Conservation (phyloP, 2,888 invertebrate species). For the Pharmacophagus antenor region DNA sequence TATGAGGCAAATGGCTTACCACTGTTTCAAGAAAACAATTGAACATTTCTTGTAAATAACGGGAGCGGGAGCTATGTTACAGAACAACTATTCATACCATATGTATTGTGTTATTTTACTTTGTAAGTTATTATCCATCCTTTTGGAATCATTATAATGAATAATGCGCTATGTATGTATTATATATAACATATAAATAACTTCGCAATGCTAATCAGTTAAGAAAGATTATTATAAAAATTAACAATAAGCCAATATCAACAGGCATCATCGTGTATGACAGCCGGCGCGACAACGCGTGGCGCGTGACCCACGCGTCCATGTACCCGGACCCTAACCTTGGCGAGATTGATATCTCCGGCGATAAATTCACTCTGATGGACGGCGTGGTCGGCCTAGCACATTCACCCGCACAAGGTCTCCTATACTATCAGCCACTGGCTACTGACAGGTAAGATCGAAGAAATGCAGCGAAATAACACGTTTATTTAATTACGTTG, state of each 20-base stretch:
- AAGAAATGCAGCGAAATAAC: background rate
- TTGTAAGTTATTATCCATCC: too few species aligned
- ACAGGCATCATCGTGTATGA: constrained; percentile 83
- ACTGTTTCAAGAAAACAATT: too few species aligned
- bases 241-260: background rate
- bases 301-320: constrained; percentile 89
- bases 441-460: constrained; percentile 83
- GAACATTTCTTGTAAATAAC: too few species aligned
- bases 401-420: constrained; percentile 83
- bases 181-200: too few species aligned
- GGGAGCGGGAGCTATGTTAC: too few species aligned
- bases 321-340: constrained; percentile 93
- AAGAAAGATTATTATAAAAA: background rate
- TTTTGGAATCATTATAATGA: too few species aligned
- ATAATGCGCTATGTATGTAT: too few species aligned
- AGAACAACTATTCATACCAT: too few species aligned
- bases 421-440: constrained; percentile 86
- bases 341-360: constrained; percentile 86
- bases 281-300: constrained; percentile 86
- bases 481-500: too few species aligned
- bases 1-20: too few species aligned
- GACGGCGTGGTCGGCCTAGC: constrained; percentile 87
- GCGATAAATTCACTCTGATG: constrained; percentile 85
- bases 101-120: too few species aligned
- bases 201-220: too few species aligned